Evolutionary conservation across 2,113 vertebrate species (phyloP), one percentile per base, ranked within the genome.

Genomic region (Chrysochloris asiatica): DNA sequence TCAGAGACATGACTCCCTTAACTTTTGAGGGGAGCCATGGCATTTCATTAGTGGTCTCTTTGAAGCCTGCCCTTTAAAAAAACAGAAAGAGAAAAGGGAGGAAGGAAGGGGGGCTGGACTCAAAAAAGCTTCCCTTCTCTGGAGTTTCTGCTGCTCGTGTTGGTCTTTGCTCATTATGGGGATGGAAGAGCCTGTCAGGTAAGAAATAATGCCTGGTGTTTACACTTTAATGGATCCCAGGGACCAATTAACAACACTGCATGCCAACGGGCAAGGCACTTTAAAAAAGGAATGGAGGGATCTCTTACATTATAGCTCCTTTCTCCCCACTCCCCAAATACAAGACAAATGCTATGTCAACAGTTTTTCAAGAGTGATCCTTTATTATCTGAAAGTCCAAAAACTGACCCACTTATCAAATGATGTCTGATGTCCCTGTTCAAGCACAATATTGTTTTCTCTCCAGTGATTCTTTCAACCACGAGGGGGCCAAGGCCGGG

Each of bases 361-460:
- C 85, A 82, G 91, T 94, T 96, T 94, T 80, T 97, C 69, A 85
- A 86, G 54, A 96, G 79, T 54, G 56, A 96, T 26, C 45, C 71
- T 98, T 98, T 98, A 98, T 98, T 97, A 93, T 83, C 78, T 80
- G 54, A 28, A 88, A 93, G 50, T 90, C 93, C 93, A 73, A 89
- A 79, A 94, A 73, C 5, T 36, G 52, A 71, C 11, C 21, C 83
- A 63, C 79, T 92, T 88, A 89, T 93, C 94, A 94, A n/a, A 69
- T 0, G 0, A 61, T 50, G 77, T 80, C 36, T 4, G 36, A 10
- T 4, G 59, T 17, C 86, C 41, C 16, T 0, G 4, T 26, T 88
- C 52, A 59, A 56, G 21, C 38, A 92, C 28, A 93, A 43, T 33
- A 1, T 1, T 21, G 2, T 4, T 36, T 63, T 65, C 78, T 77